phyloP scores from a whole-genome alignment of 2,888 invertebrate species.

The Rhodophaea formosa region DNA sequence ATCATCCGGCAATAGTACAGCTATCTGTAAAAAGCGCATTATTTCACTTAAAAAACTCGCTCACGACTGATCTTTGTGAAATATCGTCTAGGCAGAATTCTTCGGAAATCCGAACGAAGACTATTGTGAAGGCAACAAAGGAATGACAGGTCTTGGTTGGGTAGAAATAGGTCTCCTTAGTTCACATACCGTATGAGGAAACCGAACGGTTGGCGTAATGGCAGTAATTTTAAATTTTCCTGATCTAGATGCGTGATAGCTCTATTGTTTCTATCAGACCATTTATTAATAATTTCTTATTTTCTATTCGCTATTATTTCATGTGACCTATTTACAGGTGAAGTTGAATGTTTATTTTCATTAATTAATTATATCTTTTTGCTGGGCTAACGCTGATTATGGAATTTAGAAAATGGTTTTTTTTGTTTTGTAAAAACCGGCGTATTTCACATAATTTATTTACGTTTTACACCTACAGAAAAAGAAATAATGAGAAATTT shows the following conservation, averaged over 20 bases:
- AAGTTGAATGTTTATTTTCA: no score
- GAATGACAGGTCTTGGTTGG: slow-evolving; percentile 57
- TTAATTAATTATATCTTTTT: no score
- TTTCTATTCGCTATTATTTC: background rate
- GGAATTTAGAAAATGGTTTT: no score
- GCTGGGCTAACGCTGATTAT: no score
- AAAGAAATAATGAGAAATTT: no score
- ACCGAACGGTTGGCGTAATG: slow-evolving; percentile 36
- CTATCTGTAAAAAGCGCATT: background rate
- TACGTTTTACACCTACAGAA: no score
- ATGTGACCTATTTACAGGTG: no score
- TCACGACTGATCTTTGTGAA: slow-evolving; percentile 33
- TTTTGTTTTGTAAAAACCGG: no score
- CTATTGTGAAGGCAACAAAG: slow-evolving; percentile 64
- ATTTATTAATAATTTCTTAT: slow-evolving; percentile 12
- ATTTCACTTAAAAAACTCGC: background rate
- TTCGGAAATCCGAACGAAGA: slow-evolving; percentile 50
- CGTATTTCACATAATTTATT: no score
- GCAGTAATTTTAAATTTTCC: slow-evolving; percentile 14
- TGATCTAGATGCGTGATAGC: slow-evolving; percentile 8
- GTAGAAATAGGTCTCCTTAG: slow-evolving; percentile 41
- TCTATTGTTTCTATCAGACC: slow-evolving; percentile 12
- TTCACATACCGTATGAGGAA: slow-evolving; percentile 52
- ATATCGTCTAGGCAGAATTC: slow-evolving; percentile 41
- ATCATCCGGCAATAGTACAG: background rate